Base-by-base conservation (phyloP, 2,888 invertebrate species). In the Tupiocoris notatus region DNA sequence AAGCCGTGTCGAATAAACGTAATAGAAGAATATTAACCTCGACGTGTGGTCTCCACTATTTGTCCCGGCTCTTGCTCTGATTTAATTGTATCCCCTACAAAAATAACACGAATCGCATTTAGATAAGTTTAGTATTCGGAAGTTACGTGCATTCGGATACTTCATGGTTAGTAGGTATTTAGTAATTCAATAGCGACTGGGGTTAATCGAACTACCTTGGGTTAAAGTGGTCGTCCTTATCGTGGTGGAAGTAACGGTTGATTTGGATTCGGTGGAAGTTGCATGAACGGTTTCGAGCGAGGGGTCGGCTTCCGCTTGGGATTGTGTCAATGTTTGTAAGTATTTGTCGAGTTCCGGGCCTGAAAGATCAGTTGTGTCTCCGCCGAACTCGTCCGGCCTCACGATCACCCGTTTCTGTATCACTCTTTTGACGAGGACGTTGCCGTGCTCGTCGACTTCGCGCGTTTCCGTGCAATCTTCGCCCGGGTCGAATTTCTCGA, bases 371-470 rank as follows among this genome's bases (percentile, higher is more conserved):
- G 78, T 75, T 39, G 77, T 75, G 18, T 78, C 71, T 6, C 78
- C 79, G 54, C 78, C 80, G 23, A 81, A 71, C 25, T 82, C 81
- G 20, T 81, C 82, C 24, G 81, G 83, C 81, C 82, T 83, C 9
- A 86, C 81, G 24, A 87, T 84, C 73, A 86, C 83, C 56, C 86
- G 82, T 79, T 85, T 85, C 80, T 86, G 86, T 2, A 87, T 84
- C 0, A 86, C 84, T 77, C 85, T 82, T 79, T 84, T 86, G 1
- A 86, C 82, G 79, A 86, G 86, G 17, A 88, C 85, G 80, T 88
- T 88, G 7, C 89, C 88, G 79, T 84, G 83, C 57, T 84, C 84
- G 80, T 88, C 88, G 0, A 85, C 82, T 79, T 86, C 86, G 81
- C 86, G 84, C 18, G 84, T 85, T 82, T 88, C 87, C 75, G 85